Evolutionary conservation across 2,888 invertebrate species (phyloP).

Genomic region (Drosophila nigritarsus): DNA sequence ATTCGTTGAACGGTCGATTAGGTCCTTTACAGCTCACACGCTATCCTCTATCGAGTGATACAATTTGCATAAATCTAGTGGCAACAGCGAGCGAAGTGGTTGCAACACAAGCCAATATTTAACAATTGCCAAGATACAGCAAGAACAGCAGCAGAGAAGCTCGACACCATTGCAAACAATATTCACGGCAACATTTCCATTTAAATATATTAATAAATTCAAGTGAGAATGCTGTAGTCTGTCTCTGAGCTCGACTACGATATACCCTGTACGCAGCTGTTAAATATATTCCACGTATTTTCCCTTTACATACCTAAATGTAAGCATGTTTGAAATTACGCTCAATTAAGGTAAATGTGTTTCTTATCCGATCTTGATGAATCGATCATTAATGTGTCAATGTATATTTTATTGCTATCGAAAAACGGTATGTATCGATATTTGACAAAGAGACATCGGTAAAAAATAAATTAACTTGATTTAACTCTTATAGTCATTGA

Average conservation of each 20-base stretch:
- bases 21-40: background rate
- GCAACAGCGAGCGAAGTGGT: constrained; percentile 4
- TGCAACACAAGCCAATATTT: constrained; percentile 46
- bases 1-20: background rate
- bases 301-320: too few relatives aligned
- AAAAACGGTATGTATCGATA: too few relatives aligned
- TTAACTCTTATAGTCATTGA: too few relatives aligned
- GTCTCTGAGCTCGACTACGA: background rate
- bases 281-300: background rate
- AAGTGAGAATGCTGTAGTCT: background rate
- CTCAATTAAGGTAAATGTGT: too few relatives aligned
- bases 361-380: too few relatives aligned
- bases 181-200: constrained; percentile 32
- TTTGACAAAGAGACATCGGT: too few relatives aligned
- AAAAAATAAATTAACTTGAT: too few relatives aligned
- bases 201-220: constrained; percentile 46
- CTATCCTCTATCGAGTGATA: constrained; percentile 9
- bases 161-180: background rate
- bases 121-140: constrained; percentile 22
- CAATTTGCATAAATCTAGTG: constrained; percentile 65
- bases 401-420: too few relatives aligned
- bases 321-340: too few relatives aligned
- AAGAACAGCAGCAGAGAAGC: background rate
- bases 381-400: too few relatives aligned
- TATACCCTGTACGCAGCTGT: background rate